Base-by-base conservation (phyloP, 2,113 vertebrate species). In the Menidia beryllina region DNA sequence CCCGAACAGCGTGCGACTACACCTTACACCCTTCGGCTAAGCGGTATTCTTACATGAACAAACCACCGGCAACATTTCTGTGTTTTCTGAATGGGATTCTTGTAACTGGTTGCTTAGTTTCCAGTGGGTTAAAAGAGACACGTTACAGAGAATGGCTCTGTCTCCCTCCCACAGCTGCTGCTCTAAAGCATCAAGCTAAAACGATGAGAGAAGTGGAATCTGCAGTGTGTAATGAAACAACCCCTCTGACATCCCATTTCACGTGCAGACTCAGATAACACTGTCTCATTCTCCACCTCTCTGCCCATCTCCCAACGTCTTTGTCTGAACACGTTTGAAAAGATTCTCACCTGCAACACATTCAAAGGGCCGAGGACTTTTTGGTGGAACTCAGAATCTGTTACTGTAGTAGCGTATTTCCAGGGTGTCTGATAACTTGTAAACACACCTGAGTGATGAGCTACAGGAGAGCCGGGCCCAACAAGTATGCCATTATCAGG, bases 391-490 rank as follows among this genome's bases (percentile, higher is more conserved):
- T 73, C 10, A 1, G 51, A 80, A 68, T 26, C 15, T 52, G 25
- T 26, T 54, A 15, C 13, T 51, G 4, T 2, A n/a, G 41, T 25
- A 19, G 47, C 47, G 27, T 2, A 41, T 59, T 49, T 72, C 49
- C 56, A 30, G 54, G 75, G 36, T 58, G 51, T 48, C 36, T 45
- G 45, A 82, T 62, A 55, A 55, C 52, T 69, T 53, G 43, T 77
- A 81, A 85, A 84, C 78, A 82, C 86, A 89, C 86, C 88, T 86
- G 85, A 85, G 76, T 34, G 78, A 83, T 88, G 83, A 86, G 81
- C 86, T 87, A 12, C 53, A 38, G 55, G 55, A 75, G 78, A 72
- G 57, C 81, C 21, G 67, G 79, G 77, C 56, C 71, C 70, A 10
- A 49, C 63, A 67, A 76, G 53, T 50, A 1, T 20, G 73, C 63